phyloP scores from a whole-genome alignment of 1,140 invertebrate genomes.

The Drosophila albomicans region DNA sequence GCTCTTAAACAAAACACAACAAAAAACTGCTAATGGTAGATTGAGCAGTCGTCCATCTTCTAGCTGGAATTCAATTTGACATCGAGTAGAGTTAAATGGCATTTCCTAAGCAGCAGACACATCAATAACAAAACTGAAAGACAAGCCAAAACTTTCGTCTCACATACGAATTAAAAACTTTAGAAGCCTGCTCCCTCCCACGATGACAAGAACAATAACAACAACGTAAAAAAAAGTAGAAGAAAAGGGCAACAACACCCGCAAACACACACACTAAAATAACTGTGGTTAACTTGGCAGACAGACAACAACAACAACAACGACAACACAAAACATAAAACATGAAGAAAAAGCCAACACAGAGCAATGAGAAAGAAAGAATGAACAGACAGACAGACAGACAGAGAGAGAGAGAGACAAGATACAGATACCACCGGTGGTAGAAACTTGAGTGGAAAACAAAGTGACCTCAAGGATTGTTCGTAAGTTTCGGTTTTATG shows the following conservation, averaged over 20 bases:
- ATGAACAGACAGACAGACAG: not conserved
- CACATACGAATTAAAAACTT: constrained; percentile 48
- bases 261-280: constrained; percentile 43
- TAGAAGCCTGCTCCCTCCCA: constrained; percentile 3
- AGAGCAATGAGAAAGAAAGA: not conserved
- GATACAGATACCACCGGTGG: constrained; percentile 27
- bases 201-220: constrained; percentile 12
- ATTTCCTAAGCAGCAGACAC: constrained; percentile 25
- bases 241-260: constrained; percentile 36
- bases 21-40: not conserved
- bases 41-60: constrained; percentile 14
- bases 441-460: constrained; percentile 40
- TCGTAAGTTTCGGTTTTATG: constrained; percentile 61
- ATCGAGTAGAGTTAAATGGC: constrained; percentile 11
- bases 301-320: constrained; percentile 41
- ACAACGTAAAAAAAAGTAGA: not conserved
- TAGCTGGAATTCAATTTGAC: constrained; percentile 14
- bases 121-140: constrained; percentile 45
- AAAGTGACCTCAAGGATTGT: constrained; percentile 60
- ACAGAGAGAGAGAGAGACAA: not conserved
- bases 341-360: constrained; percentile 5
- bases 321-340: too few relatives aligned
- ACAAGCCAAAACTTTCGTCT: constrained; percentile 35
- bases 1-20: not conserved
- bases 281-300: constrained; percentile 53